Conservation (phyloP, 2,113 vertebrate genomes). For the Gymnobelideus leadbeateri region DNA sequence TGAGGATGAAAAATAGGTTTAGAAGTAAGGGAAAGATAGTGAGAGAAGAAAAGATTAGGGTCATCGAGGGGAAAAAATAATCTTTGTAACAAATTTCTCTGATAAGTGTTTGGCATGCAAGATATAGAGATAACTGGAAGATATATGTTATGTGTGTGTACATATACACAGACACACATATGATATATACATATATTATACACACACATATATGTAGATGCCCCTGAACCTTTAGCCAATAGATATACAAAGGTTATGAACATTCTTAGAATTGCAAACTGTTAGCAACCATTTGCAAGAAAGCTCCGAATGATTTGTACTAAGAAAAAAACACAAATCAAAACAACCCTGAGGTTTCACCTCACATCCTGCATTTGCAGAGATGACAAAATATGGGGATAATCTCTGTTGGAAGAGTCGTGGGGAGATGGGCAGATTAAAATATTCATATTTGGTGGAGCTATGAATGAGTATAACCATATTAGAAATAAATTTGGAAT, state of each 20-base stretch:
- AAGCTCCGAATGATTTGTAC: not conserved
- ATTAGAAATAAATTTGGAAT: not conserved
- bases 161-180: no score
- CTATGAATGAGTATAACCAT: not conserved
- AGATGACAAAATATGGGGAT: accelerated
- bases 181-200: no score
- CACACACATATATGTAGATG: no score
- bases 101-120: not conserved
- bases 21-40: not conserved
- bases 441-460: not conserved
- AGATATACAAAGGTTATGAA: not conserved
- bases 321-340: not conserved
- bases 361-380: no score
- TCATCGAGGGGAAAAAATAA: not conserved
- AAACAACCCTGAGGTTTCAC: not conserved
- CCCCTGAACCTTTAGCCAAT: no score
- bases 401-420: accelerated
- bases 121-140: not conserved
- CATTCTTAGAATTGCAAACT: not conserved
- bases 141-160: no score
- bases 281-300: not conserved
- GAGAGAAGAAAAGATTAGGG: not conserved
- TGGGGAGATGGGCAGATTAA: not conserved
- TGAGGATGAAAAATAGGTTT: not conserved
- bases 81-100: not conserved